Evolutionary conservation across 2,113 vertebrate genomes (phyloP), one percentile per base, ranked within the genome.

Genomic region (Jacana jacana): DNA sequence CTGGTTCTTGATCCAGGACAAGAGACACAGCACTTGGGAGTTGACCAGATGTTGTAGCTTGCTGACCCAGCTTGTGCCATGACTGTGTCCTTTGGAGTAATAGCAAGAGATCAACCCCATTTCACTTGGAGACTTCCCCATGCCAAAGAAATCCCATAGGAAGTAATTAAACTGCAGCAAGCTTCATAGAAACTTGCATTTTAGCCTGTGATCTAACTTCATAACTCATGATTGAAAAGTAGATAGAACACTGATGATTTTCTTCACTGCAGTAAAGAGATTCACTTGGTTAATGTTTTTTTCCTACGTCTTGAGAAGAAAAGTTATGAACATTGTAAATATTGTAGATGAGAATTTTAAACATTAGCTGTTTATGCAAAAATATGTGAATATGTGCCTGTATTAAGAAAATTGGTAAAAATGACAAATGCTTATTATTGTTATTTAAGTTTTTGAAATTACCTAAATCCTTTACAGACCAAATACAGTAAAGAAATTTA

Each of bases 101-200:
- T 8, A 64, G 44, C 76, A 93, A 60, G 16, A 83, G 61, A 84
- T 88, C 83, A 72, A 55, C 54, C 55, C 24, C 20, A 28, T 90
- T 88, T 57, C 52, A 57, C 19, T 1, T 46, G 17, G 39, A 65
- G 31, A 79, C 40, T 92, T 86, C n/a, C 39, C 58, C 40, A 92
- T 46, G 54, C 77, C 72, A 81, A 44, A 93, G 48, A 81, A 91
- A 65, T 89, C 92, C 61, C 88, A 31, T 17, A 86, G 77, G 86
- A 96, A 93, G 91, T 69, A 83, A 93, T 95, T 93, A 95, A 96
- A 71, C 33, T 64, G 17, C 42, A 86, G 31, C 12, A 65, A 78
- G 9, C 42, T 93, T 92, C 48, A 48, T 14, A 84, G 30, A 35
- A 91, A 73, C 63, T 84, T 52, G 27, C 13, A 22, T 96, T 96